A percentile compares a stretch with the other conserved stretches of the same genome.
Conservation (phyloP, 2,888 invertebrate species). For the Netelia melanura region DNA sequence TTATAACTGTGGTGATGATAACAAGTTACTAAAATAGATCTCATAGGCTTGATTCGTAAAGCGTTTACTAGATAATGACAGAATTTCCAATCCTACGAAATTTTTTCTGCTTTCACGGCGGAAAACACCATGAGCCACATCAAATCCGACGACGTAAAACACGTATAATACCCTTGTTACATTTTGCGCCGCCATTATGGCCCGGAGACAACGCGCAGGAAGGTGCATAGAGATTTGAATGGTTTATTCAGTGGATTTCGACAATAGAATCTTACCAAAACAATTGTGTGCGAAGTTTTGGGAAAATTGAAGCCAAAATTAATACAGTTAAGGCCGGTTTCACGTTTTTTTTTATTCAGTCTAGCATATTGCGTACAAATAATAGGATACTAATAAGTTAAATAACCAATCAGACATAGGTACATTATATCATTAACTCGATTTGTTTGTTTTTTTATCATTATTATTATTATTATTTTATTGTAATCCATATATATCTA, state of each 20-base stretch:
- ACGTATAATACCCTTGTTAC: too few relatives aligned
- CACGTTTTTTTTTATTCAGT: conserved; percentile 58
- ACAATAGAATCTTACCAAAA: background rate
- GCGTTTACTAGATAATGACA: too few relatives aligned
- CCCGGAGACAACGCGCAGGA: too few relatives aligned
- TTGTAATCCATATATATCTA: conserved; percentile 60
- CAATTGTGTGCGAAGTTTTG: background rate
- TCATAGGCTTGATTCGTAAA: too few relatives aligned
- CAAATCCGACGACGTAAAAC: too few relatives aligned
- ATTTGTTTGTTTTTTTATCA: conserved; percentile 38
- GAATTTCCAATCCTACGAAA: too few relatives aligned
- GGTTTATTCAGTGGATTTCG: too few relatives aligned
- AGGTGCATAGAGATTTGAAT: too few relatives aligned
- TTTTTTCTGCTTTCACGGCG: too few relatives aligned
- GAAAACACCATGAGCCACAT: too few relatives aligned
- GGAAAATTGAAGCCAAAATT: background rate
- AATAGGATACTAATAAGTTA: conserved; percentile 65
- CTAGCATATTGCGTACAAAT: conserved; percentile 64
- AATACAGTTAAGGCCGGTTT: conserved; percentile 4
- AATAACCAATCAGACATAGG: conserved; percentile 56
- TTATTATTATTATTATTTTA: conserved; percentile 49
- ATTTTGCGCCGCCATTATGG: too few relatives aligned
- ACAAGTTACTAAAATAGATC: too few relatives aligned
- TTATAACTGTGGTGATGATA: background rate
- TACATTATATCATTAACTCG: conserved; percentile 58